phyloP scores from a whole-genome alignment of 2,888 invertebrate species.

The Shargacucullia verbasci region DNA sequence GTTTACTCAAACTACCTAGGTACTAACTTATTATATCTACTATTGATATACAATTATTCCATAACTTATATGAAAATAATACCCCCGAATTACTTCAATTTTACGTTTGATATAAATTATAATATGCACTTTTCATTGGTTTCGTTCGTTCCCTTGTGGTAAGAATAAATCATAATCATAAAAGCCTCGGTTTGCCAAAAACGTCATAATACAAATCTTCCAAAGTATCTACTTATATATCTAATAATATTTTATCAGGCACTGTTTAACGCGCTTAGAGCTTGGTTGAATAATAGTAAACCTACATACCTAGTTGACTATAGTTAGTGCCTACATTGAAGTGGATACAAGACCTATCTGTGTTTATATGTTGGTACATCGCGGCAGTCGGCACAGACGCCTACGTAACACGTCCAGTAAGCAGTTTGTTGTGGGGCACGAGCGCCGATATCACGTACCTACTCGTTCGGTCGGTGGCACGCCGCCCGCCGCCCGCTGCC shows the following conservation, averaged over 20 bases:
- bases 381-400: conserved; percentile 77
- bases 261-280: conserved; percentile 68
- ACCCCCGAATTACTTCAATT: too few relatives aligned
- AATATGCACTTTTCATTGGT: too few relatives aligned
- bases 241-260: conserved; percentile 33
- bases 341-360: conserved; percentile 67
- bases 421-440: conserved; percentile 89
- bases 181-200: too few relatives aligned
- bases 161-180: too few relatives aligned
- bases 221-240: conserved; percentile 20
- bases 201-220: too few relatives aligned
- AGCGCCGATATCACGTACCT: conserved; percentile 86
- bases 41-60: too few relatives aligned
- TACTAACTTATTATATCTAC: too few relatives aligned
- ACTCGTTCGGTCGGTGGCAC: conserved; percentile 81
- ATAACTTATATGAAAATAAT: too few relatives aligned
- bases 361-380: conserved; percentile 81
- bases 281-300: conserved; percentile 59
- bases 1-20: too few relatives aligned
- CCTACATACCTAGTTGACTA: conserved; percentile 35
- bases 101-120: too few relatives aligned
- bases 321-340: conserved; percentile 52
- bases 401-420: conserved; percentile 88
- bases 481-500: conserved; percentile 80
- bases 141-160: too few relatives aligned